Conservation (phyloP, 2,113 vertebrate species). For the Myrmophylax atrothorax region DNA sequence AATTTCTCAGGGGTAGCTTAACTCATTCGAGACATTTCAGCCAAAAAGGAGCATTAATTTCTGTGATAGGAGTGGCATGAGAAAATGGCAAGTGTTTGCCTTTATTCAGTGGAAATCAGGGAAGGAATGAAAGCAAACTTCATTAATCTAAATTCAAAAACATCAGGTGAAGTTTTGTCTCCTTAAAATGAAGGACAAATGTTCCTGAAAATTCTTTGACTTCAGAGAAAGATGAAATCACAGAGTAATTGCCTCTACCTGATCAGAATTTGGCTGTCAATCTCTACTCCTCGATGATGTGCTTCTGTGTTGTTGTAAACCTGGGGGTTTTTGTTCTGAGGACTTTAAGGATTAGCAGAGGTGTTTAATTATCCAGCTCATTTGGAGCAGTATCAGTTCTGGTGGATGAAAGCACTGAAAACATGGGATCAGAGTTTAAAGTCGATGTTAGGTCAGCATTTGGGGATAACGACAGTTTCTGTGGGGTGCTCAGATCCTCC, state of each 20-base stretch:
- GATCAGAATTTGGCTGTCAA: neutral
- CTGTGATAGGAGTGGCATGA: neutral
- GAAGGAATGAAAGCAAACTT: neutral
- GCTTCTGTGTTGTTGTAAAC: neutral
- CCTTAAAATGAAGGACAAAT: neutral
- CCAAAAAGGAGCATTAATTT: neutral
- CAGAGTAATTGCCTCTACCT: neutral
- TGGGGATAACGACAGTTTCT: neutral
- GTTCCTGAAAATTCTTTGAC: neutral
- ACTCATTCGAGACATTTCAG: neutral
- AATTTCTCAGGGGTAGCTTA: neutral
- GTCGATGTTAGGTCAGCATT: neutral
- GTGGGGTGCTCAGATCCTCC: neutral
- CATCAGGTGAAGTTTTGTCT: neutral
- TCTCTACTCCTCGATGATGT: neutral
- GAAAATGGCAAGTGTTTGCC: neutral
- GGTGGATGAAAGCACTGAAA: fast-evolving
- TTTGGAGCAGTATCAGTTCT: neutral
- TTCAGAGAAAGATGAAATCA: neutral
- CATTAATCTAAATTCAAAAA: neutral
- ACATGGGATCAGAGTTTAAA: neutral
- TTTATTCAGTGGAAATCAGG: neutral
- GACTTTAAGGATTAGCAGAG: neutral
- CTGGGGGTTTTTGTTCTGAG: neutral
- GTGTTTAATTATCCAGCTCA: neutral